Base-by-base conservation (phyloP, 2,113 vertebrate genomes). In the Engraulis encrasicolus region DNA sequence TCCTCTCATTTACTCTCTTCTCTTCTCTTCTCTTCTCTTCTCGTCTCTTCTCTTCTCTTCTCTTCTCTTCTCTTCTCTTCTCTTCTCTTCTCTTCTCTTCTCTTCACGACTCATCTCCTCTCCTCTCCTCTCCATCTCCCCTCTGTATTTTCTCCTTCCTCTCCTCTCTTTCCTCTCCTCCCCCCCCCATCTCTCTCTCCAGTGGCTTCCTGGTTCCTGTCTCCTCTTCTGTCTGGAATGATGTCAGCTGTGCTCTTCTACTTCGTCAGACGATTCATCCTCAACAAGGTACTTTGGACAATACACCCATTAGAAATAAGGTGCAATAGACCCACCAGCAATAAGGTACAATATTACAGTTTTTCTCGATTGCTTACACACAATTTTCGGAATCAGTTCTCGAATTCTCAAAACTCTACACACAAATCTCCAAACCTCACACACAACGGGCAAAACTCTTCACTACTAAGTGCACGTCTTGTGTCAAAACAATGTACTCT, bases 151-250 rank as follows among this genome's bases (percentile, higher is more conserved):
- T 6, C n/a, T n/a, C 7, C 19, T n/a, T 23, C 20, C n/a, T n/a
- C 7, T n/a, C 23, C 20, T 58, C 54, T n/a, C 19, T 58, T n/a
- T 4, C 20, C 19, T 6, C n/a, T n/a, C 7, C 19, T n/a, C 7
- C 20, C n/a, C 7, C 7, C 54, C 23, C 20, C 23, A 19, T n/a
- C 19, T 58, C 54, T 4, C 20, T n/a, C 19, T 20, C 19, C 89
- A 99, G 98, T 99, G 90, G 87, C 96, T 50, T 99, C 98, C 85
- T 99, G 98, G 98, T 99, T 99, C 93, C 91, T 99, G 85, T 99
- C 98, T 0, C 98, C 98, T 3, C 92, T 99, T 40, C 95, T 99
- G 34, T 99, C 98, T 0, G 98, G 98, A 71, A 92, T 97, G 85
- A 99, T 98, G 97, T 99, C 98, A 88, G 97, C 96, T 82, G 34